Conservation (phyloP, 2,888 invertebrate genomes). For the Tipula unca region DNA sequence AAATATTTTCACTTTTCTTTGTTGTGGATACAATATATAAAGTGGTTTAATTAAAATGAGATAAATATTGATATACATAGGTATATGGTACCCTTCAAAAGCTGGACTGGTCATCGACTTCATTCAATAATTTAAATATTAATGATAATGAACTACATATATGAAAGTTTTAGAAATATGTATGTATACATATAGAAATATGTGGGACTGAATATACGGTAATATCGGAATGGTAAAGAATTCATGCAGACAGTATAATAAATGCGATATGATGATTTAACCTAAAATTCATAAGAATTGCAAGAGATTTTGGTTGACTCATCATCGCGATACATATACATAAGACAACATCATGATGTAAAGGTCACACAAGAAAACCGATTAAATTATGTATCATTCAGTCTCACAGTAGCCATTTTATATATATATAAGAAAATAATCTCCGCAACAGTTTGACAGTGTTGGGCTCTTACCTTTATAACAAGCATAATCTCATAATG, state of each 20-base stretch:
- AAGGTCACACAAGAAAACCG: background rate
- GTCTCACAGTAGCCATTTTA: background rate
- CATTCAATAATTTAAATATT: background rate
- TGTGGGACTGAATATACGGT: background rate
- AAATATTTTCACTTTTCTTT: conserved; percentile 1
- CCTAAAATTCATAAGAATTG: background rate
- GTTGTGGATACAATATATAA: background rate
- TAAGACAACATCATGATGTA: background rate
- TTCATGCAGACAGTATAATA: background rate
- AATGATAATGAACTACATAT: background rate
- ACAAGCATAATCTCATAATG: background rate
- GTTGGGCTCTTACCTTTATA: background rate
- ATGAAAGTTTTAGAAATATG: background rate
- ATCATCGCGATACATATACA: background rate
- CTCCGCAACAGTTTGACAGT: no score
- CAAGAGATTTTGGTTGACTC: background rate
- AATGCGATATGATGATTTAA: background rate
- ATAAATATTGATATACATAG: background rate
- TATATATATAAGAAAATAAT: background rate
- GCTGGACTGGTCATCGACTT: background rate
- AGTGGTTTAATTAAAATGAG: background rate
- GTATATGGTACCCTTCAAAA: no score
- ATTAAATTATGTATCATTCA: background rate
- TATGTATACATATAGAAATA: background rate
- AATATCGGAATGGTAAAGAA: background rate